A percentile compares a stretch with the other conserved stretches of the same genome.
phyloP scores from a whole-genome alignment of 2,888 invertebrate genomes.

The Nomada fucata region DNA sequence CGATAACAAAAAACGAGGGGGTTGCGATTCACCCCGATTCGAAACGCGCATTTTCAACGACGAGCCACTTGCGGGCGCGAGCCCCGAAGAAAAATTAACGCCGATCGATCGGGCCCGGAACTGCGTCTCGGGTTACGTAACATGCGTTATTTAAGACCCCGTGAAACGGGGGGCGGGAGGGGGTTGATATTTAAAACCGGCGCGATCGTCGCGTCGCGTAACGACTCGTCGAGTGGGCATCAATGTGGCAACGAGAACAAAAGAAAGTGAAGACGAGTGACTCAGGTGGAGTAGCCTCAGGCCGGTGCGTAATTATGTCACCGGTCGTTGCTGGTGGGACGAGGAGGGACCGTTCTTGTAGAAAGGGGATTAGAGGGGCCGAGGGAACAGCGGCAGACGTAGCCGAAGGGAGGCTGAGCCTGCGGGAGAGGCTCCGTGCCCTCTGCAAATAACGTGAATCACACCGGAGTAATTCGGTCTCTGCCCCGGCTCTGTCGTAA shows the following conservation, averaged over 20 bases:
- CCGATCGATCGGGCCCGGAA: slow-evolving; percentile 41
- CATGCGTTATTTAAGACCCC: slow-evolving; percentile 40
- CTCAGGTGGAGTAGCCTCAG: slow-evolving; percentile 78
- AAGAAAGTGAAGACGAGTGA: slow-evolving; percentile 80
- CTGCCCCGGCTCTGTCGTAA: slow-evolving; percentile 41
- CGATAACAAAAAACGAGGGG: background rate
- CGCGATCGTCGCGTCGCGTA: slow-evolving; percentile 34
- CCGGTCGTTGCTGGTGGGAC: slow-evolving; percentile 71
- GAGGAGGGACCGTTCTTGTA: slow-evolving; percentile 61
- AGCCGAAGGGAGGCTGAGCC: slow-evolving; percentile 13
- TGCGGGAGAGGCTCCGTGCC: slow-evolving; percentile 34
- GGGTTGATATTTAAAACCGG: slow-evolving; percentile 60
- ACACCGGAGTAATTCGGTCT: slow-evolving; percentile 57
- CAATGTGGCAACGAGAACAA: slow-evolving; percentile 69
- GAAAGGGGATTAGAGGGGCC: slow-evolving; percentile 35
- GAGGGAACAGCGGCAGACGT: background rate
- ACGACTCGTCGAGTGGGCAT: slow-evolving; percentile 38
- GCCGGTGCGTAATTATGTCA: slow-evolving; percentile 82
- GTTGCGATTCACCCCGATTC: background rate
- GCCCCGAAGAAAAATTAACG: background rate
- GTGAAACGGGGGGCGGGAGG: slow-evolving; percentile 7
- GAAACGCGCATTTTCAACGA: background rate
- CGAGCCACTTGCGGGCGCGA: background rate
- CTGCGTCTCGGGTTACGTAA: slow-evolving; percentile 44
- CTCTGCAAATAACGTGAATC: slow-evolving; percentile 79